These are phyloP conservation scores for Akabosia matsudoensis DNA, from an alignment of 1,140 invertebrate genomes.

Conservation along the genomic window DNA sequence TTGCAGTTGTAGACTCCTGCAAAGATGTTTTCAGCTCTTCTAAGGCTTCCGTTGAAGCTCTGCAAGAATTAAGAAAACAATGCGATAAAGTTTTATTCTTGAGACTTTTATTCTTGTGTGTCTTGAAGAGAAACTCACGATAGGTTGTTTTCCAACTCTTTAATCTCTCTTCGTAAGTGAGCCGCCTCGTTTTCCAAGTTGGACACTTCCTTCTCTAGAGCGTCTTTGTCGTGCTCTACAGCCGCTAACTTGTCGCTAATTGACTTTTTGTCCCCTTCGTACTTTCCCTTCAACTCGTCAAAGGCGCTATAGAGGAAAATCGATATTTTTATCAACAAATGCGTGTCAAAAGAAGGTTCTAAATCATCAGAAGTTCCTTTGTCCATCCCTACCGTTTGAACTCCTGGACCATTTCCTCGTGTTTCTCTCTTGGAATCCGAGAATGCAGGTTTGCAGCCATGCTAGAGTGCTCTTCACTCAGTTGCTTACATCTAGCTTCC, in stretches of 20 bases:
- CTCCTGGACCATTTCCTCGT: conserved; percentile 60
- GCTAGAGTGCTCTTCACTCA: conserved; percentile 56
- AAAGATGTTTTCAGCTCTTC: conserved; percentile 55
- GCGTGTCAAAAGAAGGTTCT: too few relatives aligned
- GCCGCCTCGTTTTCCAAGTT: conserved; percentile 53
- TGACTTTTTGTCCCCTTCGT: conserved; percentile 58
- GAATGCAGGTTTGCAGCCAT: conserved; percentile 56
- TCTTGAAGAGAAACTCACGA: conserved; percentile 51
- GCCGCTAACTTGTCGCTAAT: conserved; percentile 51
- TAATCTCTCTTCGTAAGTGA: conserved; percentile 53
- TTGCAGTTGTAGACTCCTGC: conserved; percentile 53
- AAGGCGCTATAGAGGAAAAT: conserved; percentile 53
- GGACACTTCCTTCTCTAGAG: conserved; percentile 53
- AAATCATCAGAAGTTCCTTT: too few relatives aligned
- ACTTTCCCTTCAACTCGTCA: conserved; percentile 62
- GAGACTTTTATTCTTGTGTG: neutral
- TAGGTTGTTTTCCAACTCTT: conserved; percentile 54
- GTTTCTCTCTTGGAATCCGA: conserved; percentile 57
- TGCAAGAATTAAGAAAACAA: conserved; percentile 7
- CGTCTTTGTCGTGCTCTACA: conserved; percentile 52
- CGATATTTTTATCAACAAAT: conserved; percentile 13
- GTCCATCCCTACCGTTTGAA: conserved; percentile 57
- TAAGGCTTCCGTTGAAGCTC: neutral
- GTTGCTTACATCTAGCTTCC: conserved; percentile 57
- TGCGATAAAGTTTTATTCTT: neutral